Base-by-base conservation (phyloP, 1,140 invertebrate genomes). In the Adoxophyes honmai region DNA sequence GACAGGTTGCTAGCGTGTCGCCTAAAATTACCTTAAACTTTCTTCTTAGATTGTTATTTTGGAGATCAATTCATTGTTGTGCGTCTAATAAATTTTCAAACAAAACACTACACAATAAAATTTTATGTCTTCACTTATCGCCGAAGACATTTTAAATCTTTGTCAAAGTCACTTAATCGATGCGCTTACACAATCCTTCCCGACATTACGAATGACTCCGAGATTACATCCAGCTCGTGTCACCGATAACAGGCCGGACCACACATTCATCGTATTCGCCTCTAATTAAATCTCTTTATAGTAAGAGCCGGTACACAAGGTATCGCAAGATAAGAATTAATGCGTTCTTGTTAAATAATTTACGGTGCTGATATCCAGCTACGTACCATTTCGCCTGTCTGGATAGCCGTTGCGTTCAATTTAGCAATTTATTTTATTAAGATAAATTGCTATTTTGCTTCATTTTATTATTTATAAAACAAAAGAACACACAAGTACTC, bases 261-360 rank as follows among this genome's bases (percentile, higher is more conserved):
- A 81, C 81, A 82, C 79, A 79, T 68, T 55, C 78, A 80, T 81
- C 70, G 75, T 66, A 69, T 69, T 66, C 56, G 59, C 66, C 67
- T 72, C 70, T 81, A 81, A 83, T 81, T 83, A 81, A 83, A 83
- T 66, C 68, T 71, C 74, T 76, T 74, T 79, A 81, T 62, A 76
- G 65, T 73, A 56, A 37, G 35, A n/a, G 21, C 59, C 71, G 69
- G 65, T 58, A 66, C 61, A 71, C 77, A 71, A 83, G 75, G 62
- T 72, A 71, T 74, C 55, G 74, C 72, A 70, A 75, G 76, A 81
- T 84, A 81, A 78, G 80, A 75, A 81, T 75, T 72, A 84, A 83
- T 81, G 72, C 56, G 55, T 34, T 71, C 70, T 67, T 78, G 73
- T 79, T 76, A 81, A 78, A 82, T 83, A 83, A 83, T 79, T 83